A percentile compares a stretch with the other conserved stretches of the same genome.
These are phyloP conservation scores for Calyptommatus sinebrachiatus DNA, from an alignment of 2,113 vertebrate species.

Conservation along the genomic window DNA sequence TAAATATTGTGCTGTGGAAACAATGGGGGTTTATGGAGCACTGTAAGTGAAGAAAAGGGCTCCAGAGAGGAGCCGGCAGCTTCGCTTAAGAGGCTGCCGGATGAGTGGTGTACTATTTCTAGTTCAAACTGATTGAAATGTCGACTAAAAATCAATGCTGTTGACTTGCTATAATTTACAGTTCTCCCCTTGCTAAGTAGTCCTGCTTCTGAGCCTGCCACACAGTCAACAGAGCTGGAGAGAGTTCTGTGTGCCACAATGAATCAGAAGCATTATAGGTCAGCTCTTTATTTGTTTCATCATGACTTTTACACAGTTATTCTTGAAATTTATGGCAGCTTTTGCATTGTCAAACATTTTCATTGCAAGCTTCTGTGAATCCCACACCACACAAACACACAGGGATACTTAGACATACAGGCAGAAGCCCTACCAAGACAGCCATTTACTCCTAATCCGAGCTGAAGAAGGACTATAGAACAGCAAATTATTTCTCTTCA, in stretches of 20 bases:
- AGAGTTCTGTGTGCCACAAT: slow-evolving; percentile 55
- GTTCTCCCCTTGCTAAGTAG: slow-evolving; percentile 69
- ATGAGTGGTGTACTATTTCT: slow-evolving; percentile 73
- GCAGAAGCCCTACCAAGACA: slow-evolving; percentile 61
- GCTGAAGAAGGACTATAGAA: slow-evolving; percentile 78
- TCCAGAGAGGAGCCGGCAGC: slow-evolving; percentile 57
- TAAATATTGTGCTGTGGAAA: slow-evolving; percentile 66
- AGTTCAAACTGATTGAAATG: slow-evolving; percentile 77
- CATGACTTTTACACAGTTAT: slow-evolving; percentile 81
- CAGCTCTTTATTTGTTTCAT: slow-evolving; percentile 82
- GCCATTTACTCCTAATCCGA: slow-evolving; percentile 78
- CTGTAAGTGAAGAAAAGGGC: slow-evolving; percentile 50
- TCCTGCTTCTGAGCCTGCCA: slow-evolving; percentile 38
- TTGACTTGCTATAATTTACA: slow-evolving; percentile 80
- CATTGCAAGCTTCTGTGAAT: slow-evolving; percentile 70
- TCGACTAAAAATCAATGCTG: slow-evolving; percentile 79
- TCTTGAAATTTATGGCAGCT: slow-evolving; percentile 79
- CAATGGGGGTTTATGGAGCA: slow-evolving; percentile 67
- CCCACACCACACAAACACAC: slow-evolving; percentile 12
- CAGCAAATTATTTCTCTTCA: slow-evolving; percentile 74
- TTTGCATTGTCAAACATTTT: slow-evolving; percentile 80
- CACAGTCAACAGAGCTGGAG: slow-evolving; percentile 52
- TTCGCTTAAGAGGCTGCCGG: slow-evolving; percentile 61
- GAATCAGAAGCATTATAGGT: slow-evolving; percentile 75
- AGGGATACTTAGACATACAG: slow-evolving; percentile 45